These are phyloP conservation scores for Ophiothrix spiculata DNA, from an alignment of 35 echinoderm and acorn worm species.

Conservation along the genomic window DNA sequence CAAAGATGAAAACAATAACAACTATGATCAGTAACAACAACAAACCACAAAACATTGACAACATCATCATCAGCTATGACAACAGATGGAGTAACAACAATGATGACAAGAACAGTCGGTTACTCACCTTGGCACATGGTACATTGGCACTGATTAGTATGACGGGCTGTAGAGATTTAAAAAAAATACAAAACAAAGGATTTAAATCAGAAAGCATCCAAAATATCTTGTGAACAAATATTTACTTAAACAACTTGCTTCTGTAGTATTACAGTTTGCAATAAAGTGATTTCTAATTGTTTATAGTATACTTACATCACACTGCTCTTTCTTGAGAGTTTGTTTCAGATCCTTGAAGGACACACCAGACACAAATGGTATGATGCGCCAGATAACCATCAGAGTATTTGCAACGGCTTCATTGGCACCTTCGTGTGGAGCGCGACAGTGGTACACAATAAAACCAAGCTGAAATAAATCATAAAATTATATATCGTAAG, in stretches of 20 bases:
- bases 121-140: conserved; percentile 89
- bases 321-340: conserved; percentile 97
- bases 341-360: conserved; percentile 98
- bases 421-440: conserved; percentile 92
- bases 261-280: too few relatives aligned
- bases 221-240: too few relatives aligned
- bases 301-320: conserved; percentile 90
- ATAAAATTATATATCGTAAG: not conserved
- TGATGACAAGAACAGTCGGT: too few relatives aligned
- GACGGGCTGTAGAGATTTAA: conserved; percentile 59
- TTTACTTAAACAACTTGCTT: too few relatives aligned
- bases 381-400: conserved; percentile 82
- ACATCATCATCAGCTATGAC: too few relatives aligned
- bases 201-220: too few relatives aligned
- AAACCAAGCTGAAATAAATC: conserved; percentile 80
- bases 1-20: too few relatives aligned
- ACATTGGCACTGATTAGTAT: conserved; percentile 90
- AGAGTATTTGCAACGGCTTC: conserved; percentile 97
- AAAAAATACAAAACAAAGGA: conserved; percentile 5
- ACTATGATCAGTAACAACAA: too few relatives aligned
- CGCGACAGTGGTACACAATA: conserved; percentile 90
- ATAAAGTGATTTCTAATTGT: too few relatives aligned
- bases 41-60: too few relatives aligned
- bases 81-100: too few relatives aligned
- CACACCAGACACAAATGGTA: conserved; percentile 91